Conservation (phyloP, 1,140 invertebrate species). For the Solenopsis invicta region DNA sequence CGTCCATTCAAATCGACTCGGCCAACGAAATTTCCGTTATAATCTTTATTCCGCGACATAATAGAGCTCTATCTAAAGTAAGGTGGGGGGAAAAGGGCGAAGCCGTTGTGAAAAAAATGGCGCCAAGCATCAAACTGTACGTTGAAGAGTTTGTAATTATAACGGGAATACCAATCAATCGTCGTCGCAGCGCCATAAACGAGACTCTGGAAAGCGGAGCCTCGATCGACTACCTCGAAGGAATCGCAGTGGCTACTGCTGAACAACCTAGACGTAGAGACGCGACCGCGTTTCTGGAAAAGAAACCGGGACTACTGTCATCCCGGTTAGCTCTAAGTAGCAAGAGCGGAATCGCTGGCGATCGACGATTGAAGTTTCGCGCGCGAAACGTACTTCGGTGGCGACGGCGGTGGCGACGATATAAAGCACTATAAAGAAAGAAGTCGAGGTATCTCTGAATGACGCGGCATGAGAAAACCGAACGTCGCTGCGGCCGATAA, state of each 20-base stretch:
- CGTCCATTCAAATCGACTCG: background rate
- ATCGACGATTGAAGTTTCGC: conserved; percentile 63
- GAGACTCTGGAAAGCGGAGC: background rate
- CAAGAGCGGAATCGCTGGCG: background rate
- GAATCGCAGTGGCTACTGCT: background rate
- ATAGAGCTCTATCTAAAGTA: conserved; percentile 26
- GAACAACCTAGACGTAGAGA: background rate
- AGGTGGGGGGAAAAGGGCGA: conserved; percentile 57
- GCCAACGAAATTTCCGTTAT: conserved; percentile 40
- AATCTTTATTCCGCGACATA: conserved; percentile 27
- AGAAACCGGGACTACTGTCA: background rate
- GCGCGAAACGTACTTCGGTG: conserved; percentile 54
- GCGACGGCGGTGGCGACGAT: background rate
- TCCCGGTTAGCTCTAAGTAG: background rate
- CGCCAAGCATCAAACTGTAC: conserved; percentile 75
- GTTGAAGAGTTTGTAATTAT: background rate
- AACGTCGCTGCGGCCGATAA: background rate
- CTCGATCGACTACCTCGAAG: background rate
- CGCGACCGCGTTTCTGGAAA: background rate
- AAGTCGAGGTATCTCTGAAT: conserved; percentile 32
- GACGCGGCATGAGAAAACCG: background rate
- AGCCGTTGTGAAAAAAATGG: conserved; percentile 79
- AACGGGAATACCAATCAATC: background rate
- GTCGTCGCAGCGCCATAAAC: background rate
- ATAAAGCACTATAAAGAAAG: conserved; percentile 19